A percentile compares a stretch with the other conserved stretches of the same genome.
These are phyloP conservation scores for Entomobrya proxima DNA, from an alignment of 2,888 invertebrate genomes.

Conservation along the genomic window DNA sequence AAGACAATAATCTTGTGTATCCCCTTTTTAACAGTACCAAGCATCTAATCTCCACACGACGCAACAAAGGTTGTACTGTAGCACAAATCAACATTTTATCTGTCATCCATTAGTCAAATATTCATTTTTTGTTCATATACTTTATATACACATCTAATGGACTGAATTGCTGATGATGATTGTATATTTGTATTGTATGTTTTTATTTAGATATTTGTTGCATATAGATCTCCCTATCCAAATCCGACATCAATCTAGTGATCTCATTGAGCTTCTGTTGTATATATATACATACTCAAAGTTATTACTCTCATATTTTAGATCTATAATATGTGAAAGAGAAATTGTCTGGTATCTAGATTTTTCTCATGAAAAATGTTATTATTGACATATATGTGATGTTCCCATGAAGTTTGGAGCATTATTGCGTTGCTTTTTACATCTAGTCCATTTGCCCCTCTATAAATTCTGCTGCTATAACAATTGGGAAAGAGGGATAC, in stretches of 20 bases:
- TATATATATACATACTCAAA: no score
- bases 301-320: not conserved
- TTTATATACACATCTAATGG: no score
- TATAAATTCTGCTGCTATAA: not conserved
- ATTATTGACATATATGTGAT: conserved; percentile 57
- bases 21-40: not conserved
- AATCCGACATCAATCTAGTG: not conserved
- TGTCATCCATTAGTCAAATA: conserved; percentile 64
- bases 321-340: not conserved
- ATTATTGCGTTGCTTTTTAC: not conserved
- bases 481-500: not conserved
- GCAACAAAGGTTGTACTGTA: not conserved
- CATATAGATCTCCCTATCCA: not conserved
- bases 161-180: not conserved
- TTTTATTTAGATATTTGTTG: not conserved
- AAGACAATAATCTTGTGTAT: conserved; percentile 13
- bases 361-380: conserved; percentile 61
- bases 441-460: not conserved
- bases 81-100: conserved; percentile 34
- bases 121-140: conserved; percentile 46
- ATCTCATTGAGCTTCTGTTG: no score
- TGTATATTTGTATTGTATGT: not conserved
- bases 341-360: conserved; percentile 10
- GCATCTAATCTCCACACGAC: not conserved
- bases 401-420: conserved; percentile 56